These are phyloP conservation scores for Notolabrus celidotus DNA, from an alignment of 2,797 vertebrate genomes.

Conservation along the genomic window DNA sequence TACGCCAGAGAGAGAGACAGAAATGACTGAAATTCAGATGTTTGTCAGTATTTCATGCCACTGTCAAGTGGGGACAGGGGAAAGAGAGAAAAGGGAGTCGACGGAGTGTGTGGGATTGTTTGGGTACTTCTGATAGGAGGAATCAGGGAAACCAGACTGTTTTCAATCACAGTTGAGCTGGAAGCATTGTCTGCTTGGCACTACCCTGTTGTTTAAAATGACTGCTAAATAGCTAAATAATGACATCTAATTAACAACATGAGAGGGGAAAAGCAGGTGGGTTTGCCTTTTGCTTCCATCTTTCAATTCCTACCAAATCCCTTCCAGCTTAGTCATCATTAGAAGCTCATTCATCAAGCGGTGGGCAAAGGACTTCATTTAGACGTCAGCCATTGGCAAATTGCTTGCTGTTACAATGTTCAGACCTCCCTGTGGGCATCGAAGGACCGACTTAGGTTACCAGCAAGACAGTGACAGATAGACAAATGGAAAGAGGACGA, in stretches of 20 bases:
- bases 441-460: slow-evolving; percentile 58
- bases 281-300: slow-evolving; percentile 60
- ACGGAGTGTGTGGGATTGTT: slow-evolving; percentile 53
- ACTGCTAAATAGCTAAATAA: slow-evolving; percentile 72
- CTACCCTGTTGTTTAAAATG: slow-evolving; percentile 70
- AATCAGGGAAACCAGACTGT: slow-evolving; percentile 57
- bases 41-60: slow-evolving; percentile 54
- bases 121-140: slow-evolving; percentile 58
- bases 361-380: slow-evolving; percentile 55
- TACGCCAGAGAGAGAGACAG: slow-evolving; percentile 47
- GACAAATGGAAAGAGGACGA: slow-evolving; percentile 38
- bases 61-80: slow-evolving; percentile 55
- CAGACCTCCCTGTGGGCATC: slow-evolving; percentile 63
- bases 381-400: slow-evolving; percentile 75
- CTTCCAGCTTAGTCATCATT: slow-evolving; percentile 74
- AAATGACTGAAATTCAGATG: slow-evolving; percentile 43
- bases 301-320: slow-evolving; percentile 63
- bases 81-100: slow-evolving; percentile 20
- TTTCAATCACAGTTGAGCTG: slow-evolving; percentile 68
- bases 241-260: slow-evolving; percentile 76
- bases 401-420: slow-evolving; percentile 45
- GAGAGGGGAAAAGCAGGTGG: slow-evolving; percentile 72
- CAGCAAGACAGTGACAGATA: slow-evolving; percentile 45
- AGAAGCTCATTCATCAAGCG: slow-evolving; percentile 75
- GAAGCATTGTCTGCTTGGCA: slow-evolving; percentile 62